These are phyloP conservation scores for Orchesellides sinensis DNA, from an alignment of 2,888 invertebrate species.

Conservation along the genomic window DNA sequence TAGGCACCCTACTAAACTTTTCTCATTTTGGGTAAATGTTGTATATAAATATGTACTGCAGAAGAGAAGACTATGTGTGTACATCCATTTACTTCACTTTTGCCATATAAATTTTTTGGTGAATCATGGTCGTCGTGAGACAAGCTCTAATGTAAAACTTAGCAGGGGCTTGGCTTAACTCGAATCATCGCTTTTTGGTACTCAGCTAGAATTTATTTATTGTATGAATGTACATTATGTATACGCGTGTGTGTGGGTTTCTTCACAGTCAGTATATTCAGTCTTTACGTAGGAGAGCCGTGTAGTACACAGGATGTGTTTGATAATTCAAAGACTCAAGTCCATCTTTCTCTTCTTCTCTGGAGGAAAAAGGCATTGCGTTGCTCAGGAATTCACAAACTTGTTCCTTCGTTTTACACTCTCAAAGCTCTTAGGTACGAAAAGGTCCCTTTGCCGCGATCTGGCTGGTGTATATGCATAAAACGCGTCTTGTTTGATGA, in stretches of 20 bases:
- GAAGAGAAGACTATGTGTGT: no score
- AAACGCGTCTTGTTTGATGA: no score
- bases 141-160: conserved; percentile 7
- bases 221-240: no score
- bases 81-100: conserved; percentile 7
- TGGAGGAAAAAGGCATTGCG: no score
- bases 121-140: conserved; percentile 28
- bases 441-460: conserved; percentile 32
- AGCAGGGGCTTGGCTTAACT: conserved; percentile 46
- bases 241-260: no score
- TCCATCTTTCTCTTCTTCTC: conserved; percentile 53
- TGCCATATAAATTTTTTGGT: conserved; percentile 32
- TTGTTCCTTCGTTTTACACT: conserved; percentile 20
- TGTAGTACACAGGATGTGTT: conserved; percentile 31
- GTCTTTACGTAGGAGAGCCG: no score
- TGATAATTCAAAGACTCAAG: conserved; percentile 53
- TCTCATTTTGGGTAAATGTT: conserved; percentile 60
- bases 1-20: conserved; percentile 58
- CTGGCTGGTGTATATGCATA: no score
- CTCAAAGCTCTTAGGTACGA: conserved; percentile 20
- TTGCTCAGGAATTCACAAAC: conserved; percentile 16
- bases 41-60: no score
- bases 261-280: no score
- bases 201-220: conserved; percentile 36
- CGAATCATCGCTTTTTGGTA: conserved; percentile 2